These are phyloP conservation scores for Crotophaga sulcirostris DNA, from an alignment of 2,113 vertebrate species.

Conservation along the genomic window DNA sequence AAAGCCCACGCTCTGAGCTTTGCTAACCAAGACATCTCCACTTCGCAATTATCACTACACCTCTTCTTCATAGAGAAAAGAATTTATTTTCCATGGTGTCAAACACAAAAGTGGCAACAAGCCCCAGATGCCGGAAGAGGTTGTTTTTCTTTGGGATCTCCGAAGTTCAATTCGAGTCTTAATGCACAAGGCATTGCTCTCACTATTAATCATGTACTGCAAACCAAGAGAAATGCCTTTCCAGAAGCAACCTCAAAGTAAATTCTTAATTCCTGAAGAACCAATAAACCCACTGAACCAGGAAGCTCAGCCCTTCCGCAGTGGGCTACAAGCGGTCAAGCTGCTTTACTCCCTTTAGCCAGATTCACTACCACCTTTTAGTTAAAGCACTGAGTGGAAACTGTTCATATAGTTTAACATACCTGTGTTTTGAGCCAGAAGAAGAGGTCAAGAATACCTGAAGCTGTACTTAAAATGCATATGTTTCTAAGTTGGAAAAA, in stretches of 20 bases:
- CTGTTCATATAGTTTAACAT: background rate
- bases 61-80: background rate
- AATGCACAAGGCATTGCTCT: background rate
- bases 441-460: background rate
- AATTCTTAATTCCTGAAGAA: conserved; percentile 40
- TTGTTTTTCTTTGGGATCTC: background rate
- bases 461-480: background rate
- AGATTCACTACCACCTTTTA: background rate
- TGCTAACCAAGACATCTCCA: background rate
- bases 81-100: background rate
- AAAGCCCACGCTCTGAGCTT: background rate
- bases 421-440: background rate
- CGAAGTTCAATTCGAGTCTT: background rate
- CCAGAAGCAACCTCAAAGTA: conserved; percentile 8
- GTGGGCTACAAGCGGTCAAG: background rate
- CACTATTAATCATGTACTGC: background rate
- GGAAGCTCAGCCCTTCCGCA: background rate
- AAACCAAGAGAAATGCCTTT: background rate
- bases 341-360: background rate
- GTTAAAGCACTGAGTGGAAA: background rate
- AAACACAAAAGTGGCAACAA: background rate
- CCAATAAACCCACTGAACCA: background rate
- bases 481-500: background rate
- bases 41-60: background rate
- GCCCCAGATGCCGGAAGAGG: background rate